Evolutionary conservation across 2,113 vertebrate species (phyloP).

Genomic region (Oryzias woworae): DNA sequence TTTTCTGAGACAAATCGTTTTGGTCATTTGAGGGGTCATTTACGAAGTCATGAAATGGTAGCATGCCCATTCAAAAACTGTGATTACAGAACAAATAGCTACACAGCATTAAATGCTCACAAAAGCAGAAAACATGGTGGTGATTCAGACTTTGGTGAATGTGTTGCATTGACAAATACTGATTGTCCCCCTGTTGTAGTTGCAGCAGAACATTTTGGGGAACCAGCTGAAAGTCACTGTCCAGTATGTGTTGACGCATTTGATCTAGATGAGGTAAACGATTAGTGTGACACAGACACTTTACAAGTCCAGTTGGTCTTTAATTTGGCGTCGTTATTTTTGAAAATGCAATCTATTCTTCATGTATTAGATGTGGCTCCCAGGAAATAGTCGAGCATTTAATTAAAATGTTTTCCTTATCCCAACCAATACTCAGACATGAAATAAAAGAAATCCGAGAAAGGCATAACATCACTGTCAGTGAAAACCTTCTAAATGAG

Average conservation of each 20-base stretch:
- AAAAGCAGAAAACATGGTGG: conserved; percentile 11
- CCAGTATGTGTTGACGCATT: background rate
- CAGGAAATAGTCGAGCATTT: conserved; percentile 14
- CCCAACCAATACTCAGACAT: background rate
- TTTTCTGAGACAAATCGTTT: conserved; percentile 8
- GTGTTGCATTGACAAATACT: conserved; percentile 5
- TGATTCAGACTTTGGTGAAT: conserved; percentile 11
- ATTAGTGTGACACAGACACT: conserved; percentile 2
- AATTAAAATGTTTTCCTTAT: conserved; percentile 8
- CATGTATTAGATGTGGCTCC: conserved; percentile 11
- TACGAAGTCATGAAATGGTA: conserved; percentile 12
- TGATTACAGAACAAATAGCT: conserved; percentile 8
- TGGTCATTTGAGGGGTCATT: conserved; percentile 9
- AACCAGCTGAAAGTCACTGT: conserved; percentile 3
- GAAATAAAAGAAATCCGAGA: background rate
- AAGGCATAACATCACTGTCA: background rate
- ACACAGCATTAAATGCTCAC: conserved; percentile 13
- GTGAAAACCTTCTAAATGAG: conserved; percentile 4
- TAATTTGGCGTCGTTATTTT: conserved; percentile 4
- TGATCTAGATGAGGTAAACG: background rate
- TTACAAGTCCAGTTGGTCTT: background rate
- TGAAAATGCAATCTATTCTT: conserved; percentile 8
- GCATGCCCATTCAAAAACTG: conserved; percentile 12
- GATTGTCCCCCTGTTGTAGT: background rate
- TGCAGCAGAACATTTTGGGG: conserved; percentile 6